Evolutionary conservation across 2,113 vertebrate species (phyloP).

Genomic region (Hypocryptadius cinnamomeus): DNA sequence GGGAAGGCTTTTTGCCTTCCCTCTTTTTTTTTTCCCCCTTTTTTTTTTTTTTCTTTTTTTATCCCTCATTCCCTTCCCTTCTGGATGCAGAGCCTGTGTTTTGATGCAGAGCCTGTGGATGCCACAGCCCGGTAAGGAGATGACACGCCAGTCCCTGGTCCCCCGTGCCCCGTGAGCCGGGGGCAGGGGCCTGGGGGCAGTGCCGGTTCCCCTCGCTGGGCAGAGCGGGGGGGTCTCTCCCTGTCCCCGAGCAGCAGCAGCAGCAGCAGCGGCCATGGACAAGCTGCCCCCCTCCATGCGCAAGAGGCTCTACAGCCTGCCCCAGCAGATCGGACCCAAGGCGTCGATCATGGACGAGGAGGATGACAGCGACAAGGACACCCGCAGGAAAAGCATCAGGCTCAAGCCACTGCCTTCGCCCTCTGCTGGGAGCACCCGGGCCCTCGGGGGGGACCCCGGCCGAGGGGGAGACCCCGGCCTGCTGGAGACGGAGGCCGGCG

Average conservation of each 20-base stretch:
- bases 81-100: conserved; percentile 28
- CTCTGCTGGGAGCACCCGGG: conserved; percentile 71
- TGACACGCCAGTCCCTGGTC: conserved; percentile 12
- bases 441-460: conserved; percentile 48
- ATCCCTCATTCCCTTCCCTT: neutral
- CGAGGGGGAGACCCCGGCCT: conserved; percentile 12
- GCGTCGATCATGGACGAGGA: conserved; percentile 91
- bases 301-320: conserved; percentile 98
- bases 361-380: conserved; percentile 83
- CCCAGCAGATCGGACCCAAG: conserved; percentile 92
- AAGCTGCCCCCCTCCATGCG: conserved; percentile 95
- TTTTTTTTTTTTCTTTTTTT: neutral
- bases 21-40: neutral
- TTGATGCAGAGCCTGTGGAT: conserved; percentile 42
- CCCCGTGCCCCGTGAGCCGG: neutral
- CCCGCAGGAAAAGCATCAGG: conserved; percentile 88
- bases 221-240: neutral
- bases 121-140: conserved; percentile 29
- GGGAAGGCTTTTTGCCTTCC: neutral
- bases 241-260: neutral
- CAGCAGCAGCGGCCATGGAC: conserved; percentile 78
- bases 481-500: conserved; percentile 71
- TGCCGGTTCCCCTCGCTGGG: neutral
- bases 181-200: neutral
- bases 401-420: conserved; percentile 89